Evolutionary conservation across 2,888 invertebrate species (phyloP).

Genomic region (Nephrotoma appendiculata): DNA sequence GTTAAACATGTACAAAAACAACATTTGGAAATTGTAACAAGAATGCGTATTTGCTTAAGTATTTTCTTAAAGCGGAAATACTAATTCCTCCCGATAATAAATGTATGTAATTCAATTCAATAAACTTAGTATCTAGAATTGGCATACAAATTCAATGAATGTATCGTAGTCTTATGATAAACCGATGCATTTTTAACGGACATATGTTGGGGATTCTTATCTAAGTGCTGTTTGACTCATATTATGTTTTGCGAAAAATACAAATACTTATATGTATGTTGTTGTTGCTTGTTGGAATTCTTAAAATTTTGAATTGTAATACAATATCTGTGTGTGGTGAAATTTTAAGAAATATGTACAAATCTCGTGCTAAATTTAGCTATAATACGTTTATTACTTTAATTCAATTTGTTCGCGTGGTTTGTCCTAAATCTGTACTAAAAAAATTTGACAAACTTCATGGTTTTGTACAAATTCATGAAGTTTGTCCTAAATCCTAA

Average conservation of each 20-base stretch:
- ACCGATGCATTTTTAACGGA: neutral
- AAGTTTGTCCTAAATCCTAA: no score
- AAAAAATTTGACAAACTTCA: no score
- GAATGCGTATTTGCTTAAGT: neutral
- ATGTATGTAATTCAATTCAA: neutral
- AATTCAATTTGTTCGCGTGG: no score
- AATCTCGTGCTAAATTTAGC: no score
- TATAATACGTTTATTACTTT: no score
- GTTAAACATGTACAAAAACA: neutral
- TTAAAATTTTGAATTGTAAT: neutral
- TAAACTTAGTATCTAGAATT: neutral
- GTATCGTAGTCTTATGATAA: neutral
- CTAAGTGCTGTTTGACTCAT: neutral
- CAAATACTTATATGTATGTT: neutral
- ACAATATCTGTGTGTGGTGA: neutral
- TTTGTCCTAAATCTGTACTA: no score
- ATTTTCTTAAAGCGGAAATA: neutral
- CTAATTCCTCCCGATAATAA: neutral
- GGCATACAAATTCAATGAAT: neutral
- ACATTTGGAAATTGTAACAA: neutral
- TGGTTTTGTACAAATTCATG: no score
- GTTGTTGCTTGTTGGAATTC: neutral
- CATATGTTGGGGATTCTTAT: neutral
- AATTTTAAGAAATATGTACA: neutral
- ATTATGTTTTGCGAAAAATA: neutral